Evolutionary conservation across 2,797 vertebrate species (phyloP), one percentile per base, ranked within the genome.

Genomic region (Urosaurus nigricauda): DNA sequence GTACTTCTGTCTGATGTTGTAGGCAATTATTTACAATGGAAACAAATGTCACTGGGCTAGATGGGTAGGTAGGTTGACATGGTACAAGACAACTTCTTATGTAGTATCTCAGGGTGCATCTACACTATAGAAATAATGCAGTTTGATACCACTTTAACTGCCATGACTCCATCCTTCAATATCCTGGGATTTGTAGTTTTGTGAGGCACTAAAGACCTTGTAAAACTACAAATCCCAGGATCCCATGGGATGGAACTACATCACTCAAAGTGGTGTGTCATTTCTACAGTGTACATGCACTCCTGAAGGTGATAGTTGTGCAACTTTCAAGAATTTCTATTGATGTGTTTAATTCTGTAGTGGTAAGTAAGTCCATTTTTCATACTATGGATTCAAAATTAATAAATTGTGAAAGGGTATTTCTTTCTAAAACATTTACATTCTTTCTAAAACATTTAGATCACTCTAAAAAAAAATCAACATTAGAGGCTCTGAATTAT

Each of bases 311-410:
- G 35, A 14, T 47, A 26, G 53, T 47, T 11, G 11, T 26, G 29
- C 35, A 75, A 85, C 87, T 32, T 74, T 63, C 56, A 83, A 58
- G 32, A 56, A 86, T 35, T 60, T 79, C 91, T 90, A 70, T 80
- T 1, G 2, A 35, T 5, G 21, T 87, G 78, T 58, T 65, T 60
- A 29, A 43, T 56, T 65, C 43, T 26, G 29, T 53, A 51, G 53
- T 93, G 90, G 85, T 88, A 85, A 85, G 40, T 86, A 78, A 19
- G 19, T 77, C 32, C 0, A 0, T 68, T 90, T 63, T 89, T 91
- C 14, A 0, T 87, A 88, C 89, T 78, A 71, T 86, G 81, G n/a
- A 91, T 86, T 91, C 86, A 84, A 63, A 87, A 89, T n/a, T 68
- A 84, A 84, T 83, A 83, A 93, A 78, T 78, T n/a, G 60, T 84